These are phyloP conservation scores for Hippocampus barbouri DNA, from an alignment of 2,113 vertebrate species.

Conservation along the genomic window DNA sequence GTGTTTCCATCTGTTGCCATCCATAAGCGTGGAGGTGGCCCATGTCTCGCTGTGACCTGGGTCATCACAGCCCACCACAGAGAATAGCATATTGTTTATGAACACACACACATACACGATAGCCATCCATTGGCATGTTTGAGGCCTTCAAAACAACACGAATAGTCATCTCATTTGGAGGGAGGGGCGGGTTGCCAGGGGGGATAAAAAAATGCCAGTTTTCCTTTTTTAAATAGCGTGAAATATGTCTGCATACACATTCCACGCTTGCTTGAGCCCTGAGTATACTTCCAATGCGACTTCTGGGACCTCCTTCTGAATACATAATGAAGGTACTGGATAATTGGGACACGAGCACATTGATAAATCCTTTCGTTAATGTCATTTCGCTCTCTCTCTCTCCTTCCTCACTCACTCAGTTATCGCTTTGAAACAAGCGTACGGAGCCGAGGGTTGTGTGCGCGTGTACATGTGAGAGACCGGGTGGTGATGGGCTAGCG, in stretches of 20 bases:
- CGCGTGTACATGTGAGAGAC: conserved; percentile 9
- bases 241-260: conserved; percentile 39
- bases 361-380: conserved; percentile 59
- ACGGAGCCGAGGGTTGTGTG: conserved; percentile 46
- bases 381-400: conserved; percentile 17
- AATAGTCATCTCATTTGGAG: conserved; percentile 3
- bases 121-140: background rate
- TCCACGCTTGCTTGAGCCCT: conserved; percentile 36
- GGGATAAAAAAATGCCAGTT: background rate
- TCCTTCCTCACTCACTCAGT: conserved; percentile 36
- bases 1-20: conserved; percentile 61
- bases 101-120: conserved; percentile 10
- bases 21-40: conserved; percentile 50
- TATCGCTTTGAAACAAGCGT: conserved; percentile 63
- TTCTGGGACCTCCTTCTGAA: conserved; percentile 44
- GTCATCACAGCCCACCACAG: conserved; percentile 49
- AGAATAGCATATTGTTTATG: conserved; percentile 15
- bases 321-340: conserved; percentile 60
- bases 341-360: conserved; percentile 63
- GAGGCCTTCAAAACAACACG: background rate
- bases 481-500: background rate
- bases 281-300: conserved; percentile 41
- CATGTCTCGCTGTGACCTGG: conserved; percentile 50
- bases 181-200: background rate
- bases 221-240: conserved; percentile 31